Percentiles rank a stretch among this genome's conserved stretches.
Evolutionary conservation across 2,797 vertebrate genomes (phyloP).

Genomic region (Protosalanx chinensis): DNA sequence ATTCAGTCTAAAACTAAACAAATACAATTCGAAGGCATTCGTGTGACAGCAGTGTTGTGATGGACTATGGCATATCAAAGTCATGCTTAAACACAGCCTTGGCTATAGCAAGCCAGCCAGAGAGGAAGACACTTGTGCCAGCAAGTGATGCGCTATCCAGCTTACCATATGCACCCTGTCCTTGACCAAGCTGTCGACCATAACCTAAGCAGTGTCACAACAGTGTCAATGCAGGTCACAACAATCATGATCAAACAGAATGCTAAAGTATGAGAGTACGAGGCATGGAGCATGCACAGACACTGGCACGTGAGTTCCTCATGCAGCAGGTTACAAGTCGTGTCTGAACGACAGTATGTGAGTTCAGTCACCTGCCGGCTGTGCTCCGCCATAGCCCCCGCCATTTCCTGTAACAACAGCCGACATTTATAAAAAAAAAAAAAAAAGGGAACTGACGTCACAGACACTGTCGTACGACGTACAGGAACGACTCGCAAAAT

Average conservation of each 20-base stretch:
- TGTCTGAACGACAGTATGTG: slow-evolving; percentile 4
- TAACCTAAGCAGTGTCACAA: slow-evolving; percentile 58
- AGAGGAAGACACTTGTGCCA: slow-evolving; percentile 5
- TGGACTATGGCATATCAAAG: no score
- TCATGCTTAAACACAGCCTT: not conserved
- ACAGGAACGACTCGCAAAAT: not conserved
- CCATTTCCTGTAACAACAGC: slow-evolving; percentile 29
- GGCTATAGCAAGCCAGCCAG: not conserved
- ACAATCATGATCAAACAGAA: slow-evolving; percentile 5
- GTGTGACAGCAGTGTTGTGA: no score
- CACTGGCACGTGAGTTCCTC: not conserved
- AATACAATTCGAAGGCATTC: not conserved
- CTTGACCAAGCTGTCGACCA: slow-evolving; percentile 52
- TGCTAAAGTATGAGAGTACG: not conserved
- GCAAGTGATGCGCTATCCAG: slow-evolving; percentile 2
- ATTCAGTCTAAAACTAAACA: not conserved
- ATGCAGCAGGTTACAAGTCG: no score
- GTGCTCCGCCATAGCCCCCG: slow-evolving; percentile 25
- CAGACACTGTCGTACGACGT: not conserved
- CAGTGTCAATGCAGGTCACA: slow-evolving; percentile 9
- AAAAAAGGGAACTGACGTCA: not conserved
- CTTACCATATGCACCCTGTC: slow-evolving; percentile 65
- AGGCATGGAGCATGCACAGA: not conserved
- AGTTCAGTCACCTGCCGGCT: slow-evolving; percentile 37
- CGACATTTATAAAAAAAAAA: not conserved